Evolutionary conservation across 1,140 invertebrate species (phyloP), one percentile per base, ranked within the genome.

Genomic region (Kradibia gibbosae): DNA sequence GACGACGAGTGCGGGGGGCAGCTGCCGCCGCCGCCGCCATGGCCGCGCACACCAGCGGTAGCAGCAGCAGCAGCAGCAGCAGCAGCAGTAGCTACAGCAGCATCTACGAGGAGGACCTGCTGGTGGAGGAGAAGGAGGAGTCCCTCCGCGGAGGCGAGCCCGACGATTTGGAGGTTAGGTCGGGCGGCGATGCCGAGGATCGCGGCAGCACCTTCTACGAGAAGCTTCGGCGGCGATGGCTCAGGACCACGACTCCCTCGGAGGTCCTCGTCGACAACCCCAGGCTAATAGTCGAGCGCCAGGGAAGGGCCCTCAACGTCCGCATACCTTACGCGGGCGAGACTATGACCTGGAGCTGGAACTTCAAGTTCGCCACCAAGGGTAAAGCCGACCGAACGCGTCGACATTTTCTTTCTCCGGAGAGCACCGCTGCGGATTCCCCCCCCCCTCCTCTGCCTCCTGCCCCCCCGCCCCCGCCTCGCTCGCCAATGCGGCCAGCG

Each of bases 301-400:
- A 48, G 0, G 55, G 22, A 15, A 11, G 25, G 13, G 2, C 15
- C 0, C 73, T 83, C 0, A 76, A 76, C 10, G 22, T 62, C 4
- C 72, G 82, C 3, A 48, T 74, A 31, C 28, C 67, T 17, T 60
- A 36, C 3, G 7, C 39, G 3, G 10, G 3, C 3, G 72, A 80
- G 1, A 31, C 62, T 34, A 42, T 78, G 17, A 25, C 25, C 53
- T 86, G 82, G 76, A 75, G 55, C 50, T 89, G 88, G 88, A 36
- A 34, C 1, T 88, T 88, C n/a, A 77, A 81, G 17, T 62, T 88
- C 70, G 8, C 75, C 25, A 73, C 85, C 13, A 57, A 60, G 36
- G 85, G 86, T 87, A 80, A 84, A 82, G 25, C 31, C 8, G 0
- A 62, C 28, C 31, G 31, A 0, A 62, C 34, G 0, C 11, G 48